Percentiles rank a stretch among this genome's conserved stretches.
Conservation (phyloP, 1,140 invertebrate species). For the Hylaeus anthracinus region DNA sequence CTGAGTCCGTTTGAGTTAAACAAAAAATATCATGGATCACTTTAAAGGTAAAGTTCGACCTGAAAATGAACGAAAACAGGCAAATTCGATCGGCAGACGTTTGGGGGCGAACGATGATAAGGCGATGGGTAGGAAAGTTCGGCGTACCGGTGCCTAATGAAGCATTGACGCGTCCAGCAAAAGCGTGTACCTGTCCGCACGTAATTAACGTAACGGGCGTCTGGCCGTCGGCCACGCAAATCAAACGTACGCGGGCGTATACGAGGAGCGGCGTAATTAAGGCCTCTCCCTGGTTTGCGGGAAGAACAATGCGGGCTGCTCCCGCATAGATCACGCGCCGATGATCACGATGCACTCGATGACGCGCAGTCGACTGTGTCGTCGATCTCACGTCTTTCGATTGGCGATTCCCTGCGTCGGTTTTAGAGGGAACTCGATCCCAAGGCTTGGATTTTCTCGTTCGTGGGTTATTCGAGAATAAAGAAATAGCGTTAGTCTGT, state of each 20-base stretch:
- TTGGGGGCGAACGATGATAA: too few relatives aligned
- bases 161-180: slow-evolving; percentile 68
- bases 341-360: slow-evolving; percentile 19
- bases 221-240: slow-evolving; percentile 64
- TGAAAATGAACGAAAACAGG: too few relatives aligned
- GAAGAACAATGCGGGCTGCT: slow-evolving; percentile 58
- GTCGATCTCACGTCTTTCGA: not conserved
- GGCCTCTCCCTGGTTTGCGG: slow-evolving; percentile 56
- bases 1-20: too few relatives aligned
- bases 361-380: slow-evolving; percentile 1
- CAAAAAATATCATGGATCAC: too few relatives aligned
- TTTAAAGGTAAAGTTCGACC: too few relatives aligned
- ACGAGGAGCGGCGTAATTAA: slow-evolving; percentile 59
- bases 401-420: too few relatives aligned
- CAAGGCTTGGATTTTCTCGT: too few relatives aligned
- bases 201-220: slow-evolving; percentile 74
- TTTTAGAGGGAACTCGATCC: too few relatives aligned
- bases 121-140: slow-evolving; percentile 54
- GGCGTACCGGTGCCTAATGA: slow-evolving; percentile 66
- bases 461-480: too few relatives aligned
- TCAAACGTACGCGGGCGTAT: slow-evolving; percentile 56
- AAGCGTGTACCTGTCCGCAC: slow-evolving; percentile 60
- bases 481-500: too few relatives aligned
- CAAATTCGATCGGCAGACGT: too few relatives aligned
- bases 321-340: slow-evolving; percentile 25